Evolutionary conservation across 1,140 invertebrate genomes (phyloP).

Genomic region (Phymastichus coffea): DNA sequence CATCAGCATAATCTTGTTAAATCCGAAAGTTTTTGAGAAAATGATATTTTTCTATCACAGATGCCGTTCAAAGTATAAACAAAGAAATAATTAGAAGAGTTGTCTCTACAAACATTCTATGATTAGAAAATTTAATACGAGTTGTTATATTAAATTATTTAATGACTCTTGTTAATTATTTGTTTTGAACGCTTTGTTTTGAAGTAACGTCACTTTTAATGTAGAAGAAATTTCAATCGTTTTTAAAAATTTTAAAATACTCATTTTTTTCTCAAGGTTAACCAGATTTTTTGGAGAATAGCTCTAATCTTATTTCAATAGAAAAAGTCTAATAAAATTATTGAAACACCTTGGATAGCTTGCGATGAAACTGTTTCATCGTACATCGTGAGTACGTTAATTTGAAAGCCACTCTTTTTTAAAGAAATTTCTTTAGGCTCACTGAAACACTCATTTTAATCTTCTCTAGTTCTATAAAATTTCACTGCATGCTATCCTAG

Average conservation of each 20-base stretch:
- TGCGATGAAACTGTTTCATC: constrained; percentile 8
- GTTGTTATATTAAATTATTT: no score
- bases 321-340: background rate
- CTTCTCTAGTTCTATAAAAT: background rate
- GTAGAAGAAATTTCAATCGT: background rate
- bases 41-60: background rate
- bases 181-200: background rate
- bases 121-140: no score
- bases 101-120: no score
- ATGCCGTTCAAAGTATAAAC: no score
- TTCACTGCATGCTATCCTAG: constrained; percentile 17
- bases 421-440: background rate
- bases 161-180: no score
- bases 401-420: constrained; percentile 1
- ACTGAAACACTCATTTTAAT: background rate
- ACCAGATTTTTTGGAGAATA: no score
- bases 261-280: background rate
- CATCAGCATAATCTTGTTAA: constrained; percentile 57
- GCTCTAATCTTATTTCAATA: background rate
- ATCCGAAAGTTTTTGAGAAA: constrained; percentile 58
- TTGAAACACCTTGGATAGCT: constrained; percentile 12
- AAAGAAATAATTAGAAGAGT: no score
- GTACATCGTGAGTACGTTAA: constrained; percentile 4
- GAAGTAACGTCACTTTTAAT: background rate
- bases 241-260: background rate